A percentile compares a stretch with the other conserved stretches of the same genome.
Evolutionary conservation across 2,113 vertebrate species (phyloP).

Genomic region (Sialia sialis): DNA sequence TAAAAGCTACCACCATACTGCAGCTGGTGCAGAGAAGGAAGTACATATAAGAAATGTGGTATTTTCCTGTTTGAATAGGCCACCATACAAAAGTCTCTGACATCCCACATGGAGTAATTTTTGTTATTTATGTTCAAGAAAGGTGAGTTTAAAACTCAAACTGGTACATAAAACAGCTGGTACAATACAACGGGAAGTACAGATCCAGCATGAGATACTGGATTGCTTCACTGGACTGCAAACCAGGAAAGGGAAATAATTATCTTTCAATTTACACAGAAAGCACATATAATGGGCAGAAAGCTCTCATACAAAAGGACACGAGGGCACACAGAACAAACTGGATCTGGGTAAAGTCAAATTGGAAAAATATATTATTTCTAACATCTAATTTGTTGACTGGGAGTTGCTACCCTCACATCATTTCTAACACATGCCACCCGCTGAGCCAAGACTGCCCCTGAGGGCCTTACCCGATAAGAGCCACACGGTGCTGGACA

Average conservation of each 20-base stretch:
- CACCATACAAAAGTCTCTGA: background rate
- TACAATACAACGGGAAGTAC: background rate
- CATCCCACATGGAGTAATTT: background rate
- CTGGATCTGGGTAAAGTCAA: background rate
- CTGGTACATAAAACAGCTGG: background rate
- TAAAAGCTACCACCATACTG: background rate
- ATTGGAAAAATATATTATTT: background rate
- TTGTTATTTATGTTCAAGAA: background rate
- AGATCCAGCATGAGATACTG: background rate
- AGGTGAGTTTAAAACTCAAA: background rate
- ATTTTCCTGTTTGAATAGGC: background rate
- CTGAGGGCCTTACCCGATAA: slow-evolving; percentile 83
- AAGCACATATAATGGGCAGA: background rate
- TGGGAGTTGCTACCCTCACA: background rate
- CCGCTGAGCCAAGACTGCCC: background rate
- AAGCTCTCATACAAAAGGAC: background rate
- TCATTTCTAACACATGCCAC: rapidly evolving
- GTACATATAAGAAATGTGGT: background rate
- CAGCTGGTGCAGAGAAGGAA: background rate
- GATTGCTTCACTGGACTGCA: background rate
- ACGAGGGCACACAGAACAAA: background rate
- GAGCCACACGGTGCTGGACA: slow-evolving; percentile 85
- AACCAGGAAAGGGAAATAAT: background rate
- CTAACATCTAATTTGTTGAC: background rate
- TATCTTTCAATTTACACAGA: background rate